Percentiles rank a stretch among this genome's conserved stretches.
Conservation (phyloP, 2,888 invertebrate genomes). For the Pimpla rufipes region DNA sequence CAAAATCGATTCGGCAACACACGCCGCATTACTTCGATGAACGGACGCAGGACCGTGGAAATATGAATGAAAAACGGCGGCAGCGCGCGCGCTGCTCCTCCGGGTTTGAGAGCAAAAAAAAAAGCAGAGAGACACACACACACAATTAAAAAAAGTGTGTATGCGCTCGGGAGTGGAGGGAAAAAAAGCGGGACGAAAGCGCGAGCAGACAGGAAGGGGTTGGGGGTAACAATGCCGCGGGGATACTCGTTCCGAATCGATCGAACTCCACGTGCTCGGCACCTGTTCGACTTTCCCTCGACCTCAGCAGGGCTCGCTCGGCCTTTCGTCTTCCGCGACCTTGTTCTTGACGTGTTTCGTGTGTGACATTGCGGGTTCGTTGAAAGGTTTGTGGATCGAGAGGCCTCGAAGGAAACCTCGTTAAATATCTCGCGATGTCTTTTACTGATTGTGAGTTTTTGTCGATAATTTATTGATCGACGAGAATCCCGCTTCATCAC, state of each 20-base stretch:
- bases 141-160: conserved; percentile 55
- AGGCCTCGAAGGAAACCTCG: not conserved
- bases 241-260: conserved; percentile 78
- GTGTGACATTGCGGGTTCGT: not conserved
- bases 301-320: conserved; percentile 15
- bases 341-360: conserved; percentile 3
- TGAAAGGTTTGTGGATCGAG: not conserved
- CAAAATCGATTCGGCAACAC: conserved; percentile 80
- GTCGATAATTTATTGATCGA: too few relatives aligned
- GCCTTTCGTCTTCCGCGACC: conserved; percentile 1
- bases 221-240: conserved; percentile 78
- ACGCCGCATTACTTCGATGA: conserved; percentile 79
- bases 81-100: conserved; percentile 79
- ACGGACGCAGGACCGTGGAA: conserved; percentile 78
- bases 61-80: conserved; percentile 84
- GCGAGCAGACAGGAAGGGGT: conserved; percentile 56
- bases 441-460: too few relatives aligned
- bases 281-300: conserved; percentile 76
- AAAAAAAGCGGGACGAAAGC: conserved; percentile 57
- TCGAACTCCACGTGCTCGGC: conserved; percentile 83
- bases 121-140: conserved; percentile 31
- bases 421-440: not conserved
- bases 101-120: conserved; percentile 67
- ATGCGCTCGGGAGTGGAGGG: conserved; percentile 42
- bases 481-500: too few relatives aligned